phyloP scores from a whole-genome alignment of 2,888 invertebrate species.

The Pseudococcus jackbeardsleyi region DNA sequence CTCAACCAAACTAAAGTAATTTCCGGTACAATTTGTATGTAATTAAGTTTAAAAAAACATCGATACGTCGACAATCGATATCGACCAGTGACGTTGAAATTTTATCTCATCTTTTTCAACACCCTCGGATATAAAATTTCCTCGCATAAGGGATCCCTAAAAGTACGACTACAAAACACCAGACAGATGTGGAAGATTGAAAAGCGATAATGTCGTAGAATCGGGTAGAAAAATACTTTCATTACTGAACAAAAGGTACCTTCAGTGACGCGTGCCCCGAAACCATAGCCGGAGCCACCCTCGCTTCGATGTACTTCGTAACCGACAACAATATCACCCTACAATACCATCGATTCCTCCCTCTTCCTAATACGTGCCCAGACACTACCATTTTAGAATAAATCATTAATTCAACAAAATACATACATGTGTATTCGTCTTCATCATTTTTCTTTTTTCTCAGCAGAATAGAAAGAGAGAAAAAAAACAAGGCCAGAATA shows the following conservation, averaged over 20 bases:
- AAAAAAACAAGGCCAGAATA: constrained; percentile 1
- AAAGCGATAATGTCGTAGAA: constrained; percentile 9
- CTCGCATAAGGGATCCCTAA: not conserved
- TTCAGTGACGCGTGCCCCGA: constrained; percentile 57
- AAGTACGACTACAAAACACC: constrained; percentile 16
- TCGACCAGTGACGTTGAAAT: not conserved
- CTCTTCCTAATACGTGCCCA: not conserved
- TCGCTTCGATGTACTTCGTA: constrained; percentile 36
- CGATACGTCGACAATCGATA: not conserved
- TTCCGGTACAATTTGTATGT: not conserved
- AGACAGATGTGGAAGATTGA: constrained; percentile 35
- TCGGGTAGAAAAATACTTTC: constrained; percentile 54
- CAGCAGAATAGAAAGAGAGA: not conserved
- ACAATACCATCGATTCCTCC: constrained; percentile 53
- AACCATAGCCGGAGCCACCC: constrained; percentile 49
- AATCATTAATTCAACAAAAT: not conserved
- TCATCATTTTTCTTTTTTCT: constrained; percentile 7
- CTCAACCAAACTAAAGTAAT: not conserved
- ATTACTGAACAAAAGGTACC: constrained; percentile 46
- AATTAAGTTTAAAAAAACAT: not conserved
- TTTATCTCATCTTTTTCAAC: not conserved
- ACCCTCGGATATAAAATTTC: not conserved
- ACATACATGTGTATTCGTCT: constrained; percentile 21
- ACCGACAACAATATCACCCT: constrained; percentile 40
- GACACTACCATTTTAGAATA: not conserved